Base-by-base conservation (phyloP, 2,888 invertebrate species). In the Resseliella maxima region DNA sequence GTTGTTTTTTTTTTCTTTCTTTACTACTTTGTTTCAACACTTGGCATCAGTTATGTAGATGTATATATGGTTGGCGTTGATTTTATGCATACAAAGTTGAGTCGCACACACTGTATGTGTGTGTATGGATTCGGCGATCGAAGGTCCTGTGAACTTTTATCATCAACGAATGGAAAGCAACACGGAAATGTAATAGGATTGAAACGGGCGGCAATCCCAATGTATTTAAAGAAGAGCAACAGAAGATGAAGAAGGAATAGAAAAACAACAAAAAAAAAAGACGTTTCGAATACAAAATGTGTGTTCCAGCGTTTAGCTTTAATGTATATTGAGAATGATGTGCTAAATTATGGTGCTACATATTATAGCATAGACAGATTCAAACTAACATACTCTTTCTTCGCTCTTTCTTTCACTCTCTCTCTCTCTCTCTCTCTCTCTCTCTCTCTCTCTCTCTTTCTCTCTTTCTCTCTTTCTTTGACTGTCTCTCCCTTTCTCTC, bases 301-400 rank as follows among this genome's bases (percentile, higher is more conserved):
- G 50, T 31, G 72, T 72, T 72, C 31, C 72, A 72, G 83, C n/a
- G 36, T 83, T 83, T 83, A 24, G 83, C 83, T 38, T 38, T 38
- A 38, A 38, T 38, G 38, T 38, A 38, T 10, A 83, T 83, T 38
- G 81, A 35, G 83, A 38, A 83, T 6, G 36, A 83, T 83, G 83
- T 83, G 83, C 24, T 38, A 83, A 83, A 38, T 83, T 8, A n/a
- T n/a, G n/a, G 38, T 38, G 83, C n/a, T 36, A 38, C 83, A 38
- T 38, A n/a, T n/a, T n/a, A n/a, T n/a, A n/a, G n/a, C n/a, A n/a
- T n/a, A n/a, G n/a, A n/a, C n/a, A n/a, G n/a, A n/a, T n/a, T n/a
- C 41, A 41, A 41, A 41, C 41, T 41, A 5, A 8, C 41, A 8
- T 41, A 8, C 41, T 41, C 12, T 41, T 12, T 41, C 41, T 41